Percentiles rank a stretch among this genome's conserved stretches.
Evolutionary conservation across 1,140 invertebrate genomes (phyloP).

Genomic region (Ephestia elutella): DNA sequence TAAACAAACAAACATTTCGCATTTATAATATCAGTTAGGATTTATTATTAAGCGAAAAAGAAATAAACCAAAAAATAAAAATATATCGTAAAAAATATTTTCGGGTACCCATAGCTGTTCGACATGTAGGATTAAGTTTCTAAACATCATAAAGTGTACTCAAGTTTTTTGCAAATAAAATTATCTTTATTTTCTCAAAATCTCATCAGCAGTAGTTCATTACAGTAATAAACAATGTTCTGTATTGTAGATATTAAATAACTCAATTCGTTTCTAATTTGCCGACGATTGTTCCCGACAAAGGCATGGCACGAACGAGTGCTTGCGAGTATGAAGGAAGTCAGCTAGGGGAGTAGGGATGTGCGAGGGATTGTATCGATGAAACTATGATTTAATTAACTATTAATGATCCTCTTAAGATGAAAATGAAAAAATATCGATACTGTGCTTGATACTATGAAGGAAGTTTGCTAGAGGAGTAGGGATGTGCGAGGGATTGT

Average conservation of each 20-base stretch:
- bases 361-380: constrained; percentile 11
- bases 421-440: too few species aligned
- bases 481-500: constrained; percentile 27
- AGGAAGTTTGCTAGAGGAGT: constrained; percentile 63
- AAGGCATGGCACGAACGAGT: constrained; percentile 70
- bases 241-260: constrained; percentile 69
- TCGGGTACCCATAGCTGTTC: too few species aligned
- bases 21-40: too few species aligned
- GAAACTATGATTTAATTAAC: too few species aligned
- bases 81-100: too few species aligned
- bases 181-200: constrained; percentile 4
- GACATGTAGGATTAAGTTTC: too few species aligned
- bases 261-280: constrained; percentile 74
- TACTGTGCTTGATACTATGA: constrained; percentile 67
- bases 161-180: too few species aligned
- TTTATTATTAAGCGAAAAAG: too few species aligned
- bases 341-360: constrained; percentile 53
- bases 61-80: too few species aligned
- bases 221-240: constrained; percentile 50
- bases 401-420: too few species aligned
- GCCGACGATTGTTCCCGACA: constrained; percentile 73
- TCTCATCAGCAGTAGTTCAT: constrained; percentile 2
- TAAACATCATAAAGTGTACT: too few species aligned
- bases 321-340: constrained; percentile 72
- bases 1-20: too few species aligned